Evolutionary conservation across 2,113 vertebrate genomes (phyloP).

Genomic region (Pleuronectes platessa): DNA sequence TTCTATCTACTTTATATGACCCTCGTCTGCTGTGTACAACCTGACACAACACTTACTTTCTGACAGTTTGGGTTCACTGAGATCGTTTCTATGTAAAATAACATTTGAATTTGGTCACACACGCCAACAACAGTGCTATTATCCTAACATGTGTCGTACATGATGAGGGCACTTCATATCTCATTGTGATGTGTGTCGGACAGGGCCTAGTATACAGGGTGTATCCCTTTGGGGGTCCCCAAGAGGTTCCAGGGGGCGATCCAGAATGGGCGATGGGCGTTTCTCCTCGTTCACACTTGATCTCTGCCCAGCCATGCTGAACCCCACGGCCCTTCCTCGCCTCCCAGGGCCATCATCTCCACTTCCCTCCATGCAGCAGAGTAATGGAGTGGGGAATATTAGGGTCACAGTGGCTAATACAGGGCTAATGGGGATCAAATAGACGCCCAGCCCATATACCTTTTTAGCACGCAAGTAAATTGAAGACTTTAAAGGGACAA

Average conservation of each 20-base stretch:
- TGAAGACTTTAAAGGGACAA: constrained; percentile 62
- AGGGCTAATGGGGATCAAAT: constrained; percentile 79
- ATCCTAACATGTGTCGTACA: constrained; percentile 39
- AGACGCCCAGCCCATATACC: constrained; percentile 70
- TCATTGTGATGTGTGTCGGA: constrained; percentile 43
- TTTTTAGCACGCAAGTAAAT: constrained; percentile 67
- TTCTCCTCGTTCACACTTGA: constrained; percentile 79
- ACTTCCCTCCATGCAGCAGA: constrained; percentile 62
- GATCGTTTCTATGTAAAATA: background rate
- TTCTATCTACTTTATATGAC: background rate
- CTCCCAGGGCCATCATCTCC: constrained; percentile 71
- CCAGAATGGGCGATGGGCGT: constrained; percentile 81
- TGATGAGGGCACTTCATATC: constrained; percentile 37
- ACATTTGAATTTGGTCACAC: background rate
- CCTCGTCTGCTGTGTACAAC: background rate
- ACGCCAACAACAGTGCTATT: constrained; percentile 15
- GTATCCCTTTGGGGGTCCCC: constrained; percentile 67
- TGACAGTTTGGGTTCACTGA: constrained; percentile 1
- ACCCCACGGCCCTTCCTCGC: constrained; percentile 70
- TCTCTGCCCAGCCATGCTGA: constrained; percentile 84
- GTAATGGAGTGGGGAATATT: constrained; percentile 82
- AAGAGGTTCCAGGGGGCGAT: constrained; percentile 65
- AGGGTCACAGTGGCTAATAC: constrained; percentile 80
- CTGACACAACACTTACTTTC: background rate
- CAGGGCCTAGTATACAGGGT: constrained; percentile 65